These are phyloP conservation scores for Morelia viridis DNA, from an alignment of 2,797 vertebrate species.

Conservation along the genomic window DNA sequence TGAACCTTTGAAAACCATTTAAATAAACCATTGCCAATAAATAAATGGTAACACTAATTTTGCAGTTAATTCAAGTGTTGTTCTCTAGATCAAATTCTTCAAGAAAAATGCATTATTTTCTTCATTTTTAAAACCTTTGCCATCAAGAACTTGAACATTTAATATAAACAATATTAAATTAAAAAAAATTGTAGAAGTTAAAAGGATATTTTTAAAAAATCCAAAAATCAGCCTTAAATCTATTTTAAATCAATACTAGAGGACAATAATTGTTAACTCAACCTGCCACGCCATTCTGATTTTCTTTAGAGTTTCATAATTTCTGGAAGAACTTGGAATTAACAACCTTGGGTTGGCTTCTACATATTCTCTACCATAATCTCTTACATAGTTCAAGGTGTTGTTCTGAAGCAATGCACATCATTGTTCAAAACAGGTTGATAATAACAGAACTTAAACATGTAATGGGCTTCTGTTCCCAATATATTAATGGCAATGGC, in stretches of 20 bases:
- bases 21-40: background rate
- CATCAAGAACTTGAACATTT: background rate
- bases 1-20: background rate
- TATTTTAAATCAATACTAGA: background rate
- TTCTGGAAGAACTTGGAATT: slow-evolving; percentile 6
- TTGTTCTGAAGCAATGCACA: background rate
- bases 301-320: background rate
- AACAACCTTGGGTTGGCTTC: background rate
- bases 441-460: background rate
- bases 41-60: background rate
- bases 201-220: background rate
- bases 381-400: background rate
- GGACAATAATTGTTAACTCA: background rate
- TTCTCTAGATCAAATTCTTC: background rate
- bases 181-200: background rate
- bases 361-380: background rate
- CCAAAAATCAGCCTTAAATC: accelerated
- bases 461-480: background rate
- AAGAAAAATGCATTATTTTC: background rate
- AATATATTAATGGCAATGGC: background rate
- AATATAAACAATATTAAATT: background rate
- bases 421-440: background rate
- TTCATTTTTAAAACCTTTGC: background rate
- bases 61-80: background rate
- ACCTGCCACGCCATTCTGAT: background rate